Base-by-base conservation (phyloP, 1,140 invertebrate species). In the Planococcus citri region DNA sequence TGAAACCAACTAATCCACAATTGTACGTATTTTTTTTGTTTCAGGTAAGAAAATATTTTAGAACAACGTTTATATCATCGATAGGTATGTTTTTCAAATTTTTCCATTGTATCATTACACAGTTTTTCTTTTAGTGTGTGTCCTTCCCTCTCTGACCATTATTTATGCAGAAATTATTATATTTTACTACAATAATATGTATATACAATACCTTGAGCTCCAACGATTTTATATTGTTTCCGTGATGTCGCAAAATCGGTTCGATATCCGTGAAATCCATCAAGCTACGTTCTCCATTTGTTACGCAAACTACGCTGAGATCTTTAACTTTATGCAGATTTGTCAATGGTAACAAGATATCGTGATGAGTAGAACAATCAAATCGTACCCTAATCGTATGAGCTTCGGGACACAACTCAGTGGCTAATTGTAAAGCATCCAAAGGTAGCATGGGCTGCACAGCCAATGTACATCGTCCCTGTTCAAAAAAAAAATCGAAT, bases 121-220 rank as follows among this genome's bases (percentile, higher is more conserved):
- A n/a, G n/a, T n/a, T n/a, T n/a, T n/a, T n/a, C n/a, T n/a, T n/a
- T n/a, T n/a, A n/a, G n/a, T n/a, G n/a, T n/a, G n/a, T n/a, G n/a
- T n/a, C n/a, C n/a, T n/a, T n/a, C n/a, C n/a, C n/a, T n/a, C n/a
- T n/a, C n/a, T n/a, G n/a, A n/a, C n/a, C n/a, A n/a, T n/a, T n/a
- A n/a, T n/a, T n/a, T n/a, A n/a, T n/a, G n/a, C n/a, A n/a, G n/a
- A n/a, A n/a, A n/a, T n/a, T n/a, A n/a, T n/a, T n/a, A n/a, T n/a
- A n/a, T n/a, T n/a, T n/a, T n/a, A n/a, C n/a, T n/a, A n/a, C n/a
- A n/a, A n/a, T n/a, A n/a, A n/a, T n/a, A n/a, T n/a, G n/a, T n/a
- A n/a, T n/a, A n/a, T n/a, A n/a, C n/a, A n/a, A n/a, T 72, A 77
- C 76, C 74, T 77, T 77, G 12, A 77, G 69, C 64, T 77, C 76